A percentile compares a stretch with the other conserved stretches of the same genome.
phyloP scores from a whole-genome alignment of 1,140 invertebrate species.

The Patella vulgata region DNA sequence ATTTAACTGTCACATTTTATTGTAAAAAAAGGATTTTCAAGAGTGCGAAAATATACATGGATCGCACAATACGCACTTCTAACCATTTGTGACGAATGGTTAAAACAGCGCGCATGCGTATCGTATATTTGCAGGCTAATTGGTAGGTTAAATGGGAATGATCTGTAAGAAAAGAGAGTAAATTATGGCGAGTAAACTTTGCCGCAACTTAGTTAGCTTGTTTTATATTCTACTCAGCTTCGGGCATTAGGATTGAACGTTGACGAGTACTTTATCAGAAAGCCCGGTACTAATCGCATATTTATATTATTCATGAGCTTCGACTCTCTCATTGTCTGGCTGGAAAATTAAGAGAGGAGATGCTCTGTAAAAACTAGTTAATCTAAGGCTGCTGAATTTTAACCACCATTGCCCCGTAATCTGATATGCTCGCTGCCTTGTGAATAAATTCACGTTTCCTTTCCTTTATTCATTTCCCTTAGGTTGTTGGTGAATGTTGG shows the following conservation, averaged over 20 bases:
- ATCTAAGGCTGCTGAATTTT: conserved; percentile 34
- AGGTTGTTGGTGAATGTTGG: too few species aligned
- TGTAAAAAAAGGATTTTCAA: too few species aligned
- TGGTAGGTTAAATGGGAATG: too few species aligned
- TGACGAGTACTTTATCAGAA: conserved; percentile 18
- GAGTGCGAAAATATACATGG: too few species aligned
- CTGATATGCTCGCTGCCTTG: conserved; percentile 24
- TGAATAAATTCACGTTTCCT: conserved; percentile 30
- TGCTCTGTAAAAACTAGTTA: conserved; percentile 37
- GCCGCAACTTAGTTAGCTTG: too few species aligned
- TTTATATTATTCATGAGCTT: conserved; percentile 38
- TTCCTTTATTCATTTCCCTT: conserved; percentile 4
- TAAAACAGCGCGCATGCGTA: too few species aligned
- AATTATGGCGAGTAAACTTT: too few species aligned
- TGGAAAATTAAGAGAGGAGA: conserved; percentile 29
- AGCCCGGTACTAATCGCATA: conserved; percentile 30
- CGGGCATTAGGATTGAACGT: conserved; percentile 1
- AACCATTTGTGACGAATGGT: too few species aligned
- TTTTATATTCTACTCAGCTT: conserved; percentile 22
- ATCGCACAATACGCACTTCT: too few species aligned
- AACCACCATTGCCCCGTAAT: conserved; percentile 31
- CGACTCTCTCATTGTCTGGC: conserved; percentile 23
- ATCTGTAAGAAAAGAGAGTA: too few species aligned
- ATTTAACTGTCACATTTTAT: too few species aligned
- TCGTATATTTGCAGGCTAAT: too few species aligned